Evolutionary conservation across 1,140 invertebrate species (phyloP).

Genomic region (Drosophila sulfurigaster): DNA sequence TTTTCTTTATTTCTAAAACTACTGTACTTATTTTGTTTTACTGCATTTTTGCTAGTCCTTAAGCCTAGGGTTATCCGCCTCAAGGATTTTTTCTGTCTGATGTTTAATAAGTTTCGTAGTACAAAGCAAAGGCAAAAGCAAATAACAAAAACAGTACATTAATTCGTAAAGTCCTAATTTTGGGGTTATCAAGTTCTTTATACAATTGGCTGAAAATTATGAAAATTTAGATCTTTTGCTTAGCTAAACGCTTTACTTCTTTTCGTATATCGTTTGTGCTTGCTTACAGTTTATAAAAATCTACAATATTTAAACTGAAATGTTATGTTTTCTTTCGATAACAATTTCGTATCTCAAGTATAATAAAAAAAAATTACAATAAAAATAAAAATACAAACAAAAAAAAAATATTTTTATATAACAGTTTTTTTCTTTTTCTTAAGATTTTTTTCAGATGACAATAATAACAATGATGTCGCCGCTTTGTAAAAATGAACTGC

Average conservation of each 20-base stretch:
- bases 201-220: constrained; percentile 57
- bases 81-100: constrained; percentile 26
- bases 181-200: constrained; percentile 41
- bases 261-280: constrained; percentile 34
- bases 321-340: constrained; percentile 29
- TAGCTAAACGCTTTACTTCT: constrained; percentile 28
- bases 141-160: constrained; percentile 20
- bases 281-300: constrained; percentile 24
- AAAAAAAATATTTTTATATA: constrained; percentile 18
- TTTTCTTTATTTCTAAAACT: constrained; percentile 55
- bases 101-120: constrained; percentile 22
- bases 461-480: constrained; percentile 41
- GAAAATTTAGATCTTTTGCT: constrained; percentile 37
- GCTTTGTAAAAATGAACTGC: constrained; percentile 51
- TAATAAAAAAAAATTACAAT: constrained; percentile 55
- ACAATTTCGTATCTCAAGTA: constrained; percentile 30
- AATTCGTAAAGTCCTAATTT: constrained; percentile 31
- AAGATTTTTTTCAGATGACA: constrained; percentile 27
- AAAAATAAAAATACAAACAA: constrained; percentile 13
- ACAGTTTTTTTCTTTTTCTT: constrained; percentile 37
- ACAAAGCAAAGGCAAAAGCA: constrained; percentile 27
- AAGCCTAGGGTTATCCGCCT: constrained; percentile 47
- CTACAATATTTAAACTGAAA: constrained; percentile 17
- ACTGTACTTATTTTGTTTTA: constrained; percentile 62
- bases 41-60: constrained; percentile 67